Evolutionary conservation across 2,113 vertebrate genomes (phyloP).

Genomic region (Vanacampus margaritifer): DNA sequence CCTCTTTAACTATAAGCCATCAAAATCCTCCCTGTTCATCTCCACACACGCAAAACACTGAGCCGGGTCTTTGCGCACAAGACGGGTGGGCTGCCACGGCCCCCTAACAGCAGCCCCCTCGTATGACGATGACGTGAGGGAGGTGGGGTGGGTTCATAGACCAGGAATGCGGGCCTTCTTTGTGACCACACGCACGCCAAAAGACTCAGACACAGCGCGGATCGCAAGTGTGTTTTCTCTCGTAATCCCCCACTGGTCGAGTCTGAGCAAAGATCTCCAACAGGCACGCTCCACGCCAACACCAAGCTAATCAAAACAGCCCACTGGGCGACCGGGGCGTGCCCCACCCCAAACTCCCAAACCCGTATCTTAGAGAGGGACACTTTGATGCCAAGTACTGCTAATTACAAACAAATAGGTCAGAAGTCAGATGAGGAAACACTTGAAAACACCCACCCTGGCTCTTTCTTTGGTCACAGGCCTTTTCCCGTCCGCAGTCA

Average conservation of each 20-base stretch:
- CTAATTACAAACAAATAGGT: neutral
- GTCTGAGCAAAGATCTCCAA: slow-evolving; percentile 63
- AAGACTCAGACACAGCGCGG: slow-evolving; percentile 27
- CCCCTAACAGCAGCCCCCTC: neutral
- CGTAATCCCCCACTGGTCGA: slow-evolving; percentile 35
- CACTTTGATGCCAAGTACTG: neutral
- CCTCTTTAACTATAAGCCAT: slow-evolving; percentile 24
- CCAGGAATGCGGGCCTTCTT: neutral
- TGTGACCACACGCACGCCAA: slow-evolving; percentile 15
- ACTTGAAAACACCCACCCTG: neutral
- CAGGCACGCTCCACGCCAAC: slow-evolving; percentile 44
- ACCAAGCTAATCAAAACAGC: slow-evolving; percentile 43
- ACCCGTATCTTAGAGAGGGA: neutral
- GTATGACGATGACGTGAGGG: slow-evolving; percentile 23
- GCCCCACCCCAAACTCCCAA: neutral
- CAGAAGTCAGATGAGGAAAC: neutral
- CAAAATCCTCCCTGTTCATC: slow-evolving; percentile 28
- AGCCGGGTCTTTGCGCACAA: slow-evolving; percentile 31
- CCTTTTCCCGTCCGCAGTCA: neutral
- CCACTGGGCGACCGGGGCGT: slow-evolving; percentile 24
- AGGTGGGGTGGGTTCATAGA: slow-evolving; percentile 20
- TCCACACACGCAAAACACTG: slow-evolving; percentile 36
- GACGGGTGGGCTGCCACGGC: slow-evolving; percentile 26
- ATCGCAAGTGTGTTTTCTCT: slow-evolving; percentile 63
- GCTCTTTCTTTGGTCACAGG: neutral